Base-by-base conservation (phyloP, 2,888 invertebrate species). In the Macrosiphum euphorbiae region DNA sequence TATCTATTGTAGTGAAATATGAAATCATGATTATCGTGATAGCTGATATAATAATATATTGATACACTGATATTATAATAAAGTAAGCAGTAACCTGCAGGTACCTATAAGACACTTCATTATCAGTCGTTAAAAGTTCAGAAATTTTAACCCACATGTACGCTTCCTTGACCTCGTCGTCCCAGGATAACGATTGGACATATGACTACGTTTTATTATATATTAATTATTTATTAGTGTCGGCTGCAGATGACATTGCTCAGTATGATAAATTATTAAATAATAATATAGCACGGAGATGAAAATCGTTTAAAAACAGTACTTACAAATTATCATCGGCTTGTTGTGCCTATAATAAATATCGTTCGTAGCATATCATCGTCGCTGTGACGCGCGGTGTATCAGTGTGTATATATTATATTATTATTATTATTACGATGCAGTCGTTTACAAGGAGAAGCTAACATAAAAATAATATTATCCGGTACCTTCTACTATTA, bases 231-330 rank as follows among this genome's bases (percentile, higher is more conserved):
- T 78, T 41, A 78, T 78, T 35, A 86, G 44, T 86, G 2, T 86
- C 47, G 13, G 28, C 16, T n/a, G 26, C 20, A 20, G 55, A 86
- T 86, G 11, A 86, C 26, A 44, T 86, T 26, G 86, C 47, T 47
- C n/a, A 78, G 20, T 35, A 78, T 86, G 28, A 16, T 86, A 86
- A 47, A 86, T 86, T n/a, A 47, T 78, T 47, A 7, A 8, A 84
- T 52, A 88, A 88, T 88, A 55, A 55, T 55, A 35, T 50, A 55
- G 41, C 11, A 52, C 0, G 5, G 13, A 88, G 24, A 35, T 88
- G 24, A 88, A 88, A 89, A 89, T 89, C 24, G n/a, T 61, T 89
- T 89, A 61, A 86, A 67, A 41, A 61, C 89, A 67, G 24, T 55
- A n/a, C 58, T 44, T 0, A 44, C 44, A 44, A n/a, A 88, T 58